A percentile compares a stretch with the other conserved stretches of the same genome.
Evolutionary conservation across 2,797 vertebrate genomes (phyloP).

Genomic region (Columba guinea): DNA sequence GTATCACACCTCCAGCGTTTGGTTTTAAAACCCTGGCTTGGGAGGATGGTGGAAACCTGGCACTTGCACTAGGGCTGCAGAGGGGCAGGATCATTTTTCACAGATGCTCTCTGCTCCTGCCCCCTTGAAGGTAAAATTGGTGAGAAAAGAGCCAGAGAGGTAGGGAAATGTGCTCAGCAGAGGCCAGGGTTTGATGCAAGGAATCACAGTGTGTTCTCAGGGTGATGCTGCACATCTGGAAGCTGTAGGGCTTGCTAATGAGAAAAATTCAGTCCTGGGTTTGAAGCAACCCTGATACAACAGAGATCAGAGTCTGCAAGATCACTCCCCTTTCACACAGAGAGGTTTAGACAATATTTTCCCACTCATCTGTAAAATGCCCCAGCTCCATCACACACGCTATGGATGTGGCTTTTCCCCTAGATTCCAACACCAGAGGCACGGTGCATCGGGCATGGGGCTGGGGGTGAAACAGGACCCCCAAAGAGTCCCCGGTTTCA

Average conservation of each 20-base stretch:
- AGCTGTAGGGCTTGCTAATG: background rate
- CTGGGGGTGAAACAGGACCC: background rate
- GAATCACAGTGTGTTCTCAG: background rate
- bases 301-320: background rate
- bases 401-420: background rate
- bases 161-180: background rate
- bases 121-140: background rate
- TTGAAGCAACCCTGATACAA: background rate
- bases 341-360: background rate
- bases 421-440: background rate
- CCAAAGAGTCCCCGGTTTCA: background rate
- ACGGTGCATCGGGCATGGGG: background rate
- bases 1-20: background rate
- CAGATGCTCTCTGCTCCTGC: background rate
- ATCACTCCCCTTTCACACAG: background rate
- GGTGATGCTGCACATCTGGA: background rate
- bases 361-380: background rate
- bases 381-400: background rate
- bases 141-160: background rate
- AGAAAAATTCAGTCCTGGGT: background rate
- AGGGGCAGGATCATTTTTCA: background rate
- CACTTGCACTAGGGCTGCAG: rapidly evolving
- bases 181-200: background rate
- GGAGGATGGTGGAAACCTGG: background rate
- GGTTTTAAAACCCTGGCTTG: background rate